These are phyloP conservation scores for Campoletis raptor DNA, from an alignment of 2,888 invertebrate species.

Conservation along the genomic window DNA sequence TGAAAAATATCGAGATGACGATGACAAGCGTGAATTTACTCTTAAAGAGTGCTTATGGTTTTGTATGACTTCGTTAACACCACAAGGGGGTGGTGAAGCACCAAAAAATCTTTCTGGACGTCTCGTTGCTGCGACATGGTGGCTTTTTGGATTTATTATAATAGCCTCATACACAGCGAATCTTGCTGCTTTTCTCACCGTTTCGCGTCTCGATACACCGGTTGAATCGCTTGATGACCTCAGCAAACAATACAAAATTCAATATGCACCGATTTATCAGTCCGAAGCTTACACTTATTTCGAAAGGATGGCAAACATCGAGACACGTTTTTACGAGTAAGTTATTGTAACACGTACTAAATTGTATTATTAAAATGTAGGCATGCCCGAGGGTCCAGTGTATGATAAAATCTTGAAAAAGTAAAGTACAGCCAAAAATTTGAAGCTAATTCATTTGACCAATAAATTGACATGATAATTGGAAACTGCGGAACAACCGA, in stretches of 20 bases:
- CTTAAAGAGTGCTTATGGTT: slow-evolving; percentile 99
- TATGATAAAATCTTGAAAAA: neutral
- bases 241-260: slow-evolving; percentile 97
- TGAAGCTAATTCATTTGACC: neutral
- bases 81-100: slow-evolving; percentile 97
- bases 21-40: slow-evolving; percentile 97
- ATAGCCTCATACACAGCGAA: slow-evolving; percentile 99
- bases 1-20: slow-evolving; percentile 96
- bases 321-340: slow-evolving; percentile 97
- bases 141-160: slow-evolving; percentile 99
- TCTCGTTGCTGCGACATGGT: slow-evolving; percentile 98
- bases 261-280: slow-evolving; percentile 96
- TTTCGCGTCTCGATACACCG: slow-evolving; percentile 96
- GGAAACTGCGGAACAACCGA: neutral
- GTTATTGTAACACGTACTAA: slow-evolving; percentile 77
- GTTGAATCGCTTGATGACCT: slow-evolving; percentile 97
- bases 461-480: neutral
- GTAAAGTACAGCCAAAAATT: too few relatives aligned
- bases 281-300: slow-evolving; percentile 97
- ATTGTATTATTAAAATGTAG: neutral
- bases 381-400: neutral
- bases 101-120: slow-evolving; percentile 98
- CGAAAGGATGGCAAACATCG: slow-evolving; percentile 97
- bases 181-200: slow-evolving; percentile 98
- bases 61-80: slow-evolving; percentile 99